phyloP scores from a whole-genome alignment of 1,140 invertebrate species.

The Yoshiicerus persimilis region DNA sequence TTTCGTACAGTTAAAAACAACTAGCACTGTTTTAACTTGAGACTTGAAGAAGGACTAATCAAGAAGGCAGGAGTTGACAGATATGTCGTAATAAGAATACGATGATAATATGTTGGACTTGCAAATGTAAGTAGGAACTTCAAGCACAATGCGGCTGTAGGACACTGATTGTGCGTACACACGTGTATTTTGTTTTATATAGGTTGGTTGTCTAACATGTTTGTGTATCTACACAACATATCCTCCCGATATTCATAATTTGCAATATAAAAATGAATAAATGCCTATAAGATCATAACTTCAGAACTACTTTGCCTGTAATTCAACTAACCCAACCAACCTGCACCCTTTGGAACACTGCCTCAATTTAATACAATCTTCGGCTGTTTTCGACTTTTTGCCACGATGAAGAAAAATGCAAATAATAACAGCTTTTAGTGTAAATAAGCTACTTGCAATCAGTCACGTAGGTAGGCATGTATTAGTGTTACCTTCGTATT shows the following conservation, averaged over 20 bases:
- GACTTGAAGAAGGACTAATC: no score
- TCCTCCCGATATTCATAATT: background rate
- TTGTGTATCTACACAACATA: background rate
- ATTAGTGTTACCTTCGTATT: background rate
- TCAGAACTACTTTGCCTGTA: background rate
- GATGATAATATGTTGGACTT: no score
- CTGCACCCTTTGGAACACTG: no score
- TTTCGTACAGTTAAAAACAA: no score
- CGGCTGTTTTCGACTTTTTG: background rate
- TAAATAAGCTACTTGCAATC: background rate
- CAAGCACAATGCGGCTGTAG: background rate
- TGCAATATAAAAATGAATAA: background rate
- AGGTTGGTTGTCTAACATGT: no score
- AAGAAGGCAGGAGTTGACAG: no score
- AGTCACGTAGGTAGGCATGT: background rate
- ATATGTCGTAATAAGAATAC: no score
- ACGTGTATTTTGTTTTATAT: background rate
- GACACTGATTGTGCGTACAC: background rate
- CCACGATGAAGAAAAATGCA: background rate
- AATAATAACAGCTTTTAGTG: background rate
- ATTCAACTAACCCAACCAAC: background rate
- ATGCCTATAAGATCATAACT: background rate
- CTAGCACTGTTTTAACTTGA: no score
- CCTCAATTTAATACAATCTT: no score
- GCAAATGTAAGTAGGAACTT: background rate